Percentiles rank a stretch among this genome's conserved stretches.
Conservation (phyloP, 2,797 vertebrate genomes). For the Molossus molossus region DNA sequence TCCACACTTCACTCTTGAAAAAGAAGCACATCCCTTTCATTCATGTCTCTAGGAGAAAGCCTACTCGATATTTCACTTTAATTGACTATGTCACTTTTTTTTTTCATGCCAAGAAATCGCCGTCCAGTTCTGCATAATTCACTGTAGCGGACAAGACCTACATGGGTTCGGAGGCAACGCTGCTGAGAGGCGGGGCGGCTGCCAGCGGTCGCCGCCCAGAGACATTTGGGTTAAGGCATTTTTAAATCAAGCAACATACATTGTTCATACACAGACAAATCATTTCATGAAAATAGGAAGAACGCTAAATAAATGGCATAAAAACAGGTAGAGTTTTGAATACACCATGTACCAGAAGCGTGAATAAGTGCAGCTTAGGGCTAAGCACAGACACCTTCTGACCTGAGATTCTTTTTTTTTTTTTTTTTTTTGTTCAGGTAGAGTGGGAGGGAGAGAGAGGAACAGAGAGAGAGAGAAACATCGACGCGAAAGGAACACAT, state of each 20-base stretch:
- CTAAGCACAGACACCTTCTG: not conserved
- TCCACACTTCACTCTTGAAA: conserved; percentile 2
- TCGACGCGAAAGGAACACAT: too few species aligned
- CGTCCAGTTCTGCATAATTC: conserved; percentile 62
- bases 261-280: not conserved
- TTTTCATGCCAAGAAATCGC: conserved; percentile 68
- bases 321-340: not conserved
- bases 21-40: conserved; percentile 69
- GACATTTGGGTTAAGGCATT: not conserved
- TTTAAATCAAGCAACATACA: not conserved
- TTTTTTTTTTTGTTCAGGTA: too few species aligned
- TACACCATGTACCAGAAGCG: not conserved
- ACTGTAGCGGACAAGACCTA: conserved; percentile 46
- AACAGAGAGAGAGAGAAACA: too few species aligned
- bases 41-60: conserved; percentile 67
- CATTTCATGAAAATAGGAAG: not conserved
- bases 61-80: conserved; percentile 80
- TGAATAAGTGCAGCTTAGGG: not conserved
- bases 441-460: too few species aligned
- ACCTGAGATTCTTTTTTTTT: not conserved
- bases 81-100: conserved; percentile 64
- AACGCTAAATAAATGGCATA: not conserved
- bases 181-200: not conserved
- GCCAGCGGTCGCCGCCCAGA: not conserved
- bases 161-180: not conserved